Evolutionary conservation across 2,113 vertebrate species (phyloP).

Genomic region (Perccottus glenii): DNA sequence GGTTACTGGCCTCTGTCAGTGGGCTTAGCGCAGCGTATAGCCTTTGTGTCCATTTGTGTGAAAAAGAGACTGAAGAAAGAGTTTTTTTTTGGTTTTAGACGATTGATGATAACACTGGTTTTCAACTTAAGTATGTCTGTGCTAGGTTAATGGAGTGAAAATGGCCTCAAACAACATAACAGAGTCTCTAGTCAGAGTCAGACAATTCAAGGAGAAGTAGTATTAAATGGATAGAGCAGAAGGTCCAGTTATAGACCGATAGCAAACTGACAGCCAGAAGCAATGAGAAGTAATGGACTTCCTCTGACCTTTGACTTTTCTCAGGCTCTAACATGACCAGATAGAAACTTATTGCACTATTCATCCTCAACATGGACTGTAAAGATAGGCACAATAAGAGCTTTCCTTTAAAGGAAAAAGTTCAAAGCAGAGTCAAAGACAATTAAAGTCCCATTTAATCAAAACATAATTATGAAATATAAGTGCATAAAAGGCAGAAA

Average conservation of each 20-base stretch:
- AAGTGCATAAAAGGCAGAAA: conserved; percentile 14
- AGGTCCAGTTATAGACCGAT: too few species aligned
- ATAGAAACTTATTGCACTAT: neutral
- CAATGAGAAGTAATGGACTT: too few species aligned
- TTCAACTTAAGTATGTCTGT: conserved; percentile 20
- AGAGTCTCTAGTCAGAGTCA: conserved; percentile 21
- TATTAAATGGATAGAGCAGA: neutral
- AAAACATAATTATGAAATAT: conserved; percentile 26
- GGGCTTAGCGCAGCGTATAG: conserved; percentile 15
- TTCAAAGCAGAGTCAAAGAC: neutral
- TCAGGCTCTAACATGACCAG: too few species aligned
- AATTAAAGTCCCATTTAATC: conserved; percentile 6
- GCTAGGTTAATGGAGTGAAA: conserved; percentile 26
- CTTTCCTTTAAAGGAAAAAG: neutral
- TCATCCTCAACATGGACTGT: neutral
- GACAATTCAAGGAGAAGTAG: neutral
- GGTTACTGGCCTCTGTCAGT: conserved; percentile 33
- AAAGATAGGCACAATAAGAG: neutral
- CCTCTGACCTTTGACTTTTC: too few species aligned
- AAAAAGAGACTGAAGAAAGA: conserved; percentile 10
- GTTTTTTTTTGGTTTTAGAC: neutral
- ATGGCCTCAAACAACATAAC: conserved; percentile 27
- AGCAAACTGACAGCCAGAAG: too few species aligned
- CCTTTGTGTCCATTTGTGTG: conserved; percentile 1
- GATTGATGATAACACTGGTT: neutral